These are phyloP conservation scores for Kryptolebias ocellatus DNA, from an alignment of 2,797 vertebrate species.

Conservation along the genomic window DNA sequence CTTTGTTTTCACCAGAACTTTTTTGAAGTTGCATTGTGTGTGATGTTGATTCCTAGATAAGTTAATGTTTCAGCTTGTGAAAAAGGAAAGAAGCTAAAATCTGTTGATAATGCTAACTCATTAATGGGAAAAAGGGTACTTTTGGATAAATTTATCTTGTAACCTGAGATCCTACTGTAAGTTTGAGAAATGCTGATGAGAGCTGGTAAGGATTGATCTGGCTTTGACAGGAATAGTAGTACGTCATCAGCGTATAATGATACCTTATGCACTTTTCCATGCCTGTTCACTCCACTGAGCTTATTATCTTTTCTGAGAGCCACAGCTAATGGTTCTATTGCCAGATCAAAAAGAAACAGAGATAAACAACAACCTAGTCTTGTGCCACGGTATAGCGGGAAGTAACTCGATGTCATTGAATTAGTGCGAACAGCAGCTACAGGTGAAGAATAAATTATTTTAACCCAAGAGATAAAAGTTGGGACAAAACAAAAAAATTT, in stretches of 20 bases:
- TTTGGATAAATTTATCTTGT: too few species aligned
- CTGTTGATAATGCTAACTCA: too few species aligned
- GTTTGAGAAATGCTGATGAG: too few species aligned
- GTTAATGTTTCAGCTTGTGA: too few species aligned
- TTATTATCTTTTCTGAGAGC: not conserved
- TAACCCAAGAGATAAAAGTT: constrained; percentile 6
- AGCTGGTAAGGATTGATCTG: not conserved
- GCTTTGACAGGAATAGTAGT: not conserved
- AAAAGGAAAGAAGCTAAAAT: too few species aligned
- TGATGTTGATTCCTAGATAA: too few species aligned
- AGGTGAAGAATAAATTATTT: constrained; percentile 3
- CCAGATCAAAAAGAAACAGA: not conserved
- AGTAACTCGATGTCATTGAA: not conserved
- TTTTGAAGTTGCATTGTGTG: too few species aligned
- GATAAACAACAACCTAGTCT: not conserved
- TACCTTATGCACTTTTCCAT: not conserved
- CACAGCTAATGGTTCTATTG: not conserved
- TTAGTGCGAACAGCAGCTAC: not conserved
- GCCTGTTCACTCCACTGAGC: not conserved
- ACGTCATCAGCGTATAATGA: not conserved
- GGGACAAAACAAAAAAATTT: not conserved
- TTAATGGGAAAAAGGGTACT: too few species aligned
- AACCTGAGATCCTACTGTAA: too few species aligned
- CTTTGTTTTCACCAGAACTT: too few species aligned
- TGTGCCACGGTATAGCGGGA: not conserved